Conservation (phyloP, 2,797 vertebrate species). For the Phoebastria nigripes region DNA sequence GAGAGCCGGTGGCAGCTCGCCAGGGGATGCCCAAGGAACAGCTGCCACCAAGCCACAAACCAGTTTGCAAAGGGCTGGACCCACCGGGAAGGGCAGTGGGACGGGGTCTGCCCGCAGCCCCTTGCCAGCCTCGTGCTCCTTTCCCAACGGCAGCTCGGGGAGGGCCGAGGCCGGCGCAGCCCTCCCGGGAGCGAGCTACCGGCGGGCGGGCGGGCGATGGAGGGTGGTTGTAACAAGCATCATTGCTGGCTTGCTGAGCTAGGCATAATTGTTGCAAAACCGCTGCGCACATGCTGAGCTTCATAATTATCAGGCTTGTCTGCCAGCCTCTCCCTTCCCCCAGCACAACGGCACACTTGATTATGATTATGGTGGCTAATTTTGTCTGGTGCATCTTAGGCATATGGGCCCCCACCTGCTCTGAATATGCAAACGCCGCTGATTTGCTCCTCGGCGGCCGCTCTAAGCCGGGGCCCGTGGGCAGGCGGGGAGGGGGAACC, state of each 20-base stretch:
- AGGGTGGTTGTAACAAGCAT: neutral
- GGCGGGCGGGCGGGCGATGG: neutral
- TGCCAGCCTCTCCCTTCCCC: slow-evolving; percentile 46
- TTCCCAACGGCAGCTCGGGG: fast-evolving
- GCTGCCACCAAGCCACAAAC: neutral
- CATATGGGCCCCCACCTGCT: slow-evolving; percentile 64
- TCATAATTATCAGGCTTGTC: slow-evolving; percentile 77
- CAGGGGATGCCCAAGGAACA: fast-evolving
- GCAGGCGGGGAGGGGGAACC: slow-evolving; percentile 52
- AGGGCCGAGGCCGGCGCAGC: neutral
- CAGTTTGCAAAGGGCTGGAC: neutral
- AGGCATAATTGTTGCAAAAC: slow-evolving; percentile 69
- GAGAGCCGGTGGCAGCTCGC: neutral
- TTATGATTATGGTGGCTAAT: slow-evolving; percentile 53
- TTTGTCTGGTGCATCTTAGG: slow-evolving; percentile 21
- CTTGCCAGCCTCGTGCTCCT: fast-evolving
- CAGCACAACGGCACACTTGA: slow-evolving; percentile 16
- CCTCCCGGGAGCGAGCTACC: neutral
- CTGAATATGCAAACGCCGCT: slow-evolving; percentile 57
- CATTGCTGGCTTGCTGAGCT: slow-evolving; percentile 70
- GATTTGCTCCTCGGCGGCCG: slow-evolving; percentile 29
- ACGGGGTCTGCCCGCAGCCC: neutral
- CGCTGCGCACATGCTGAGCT: slow-evolving; percentile 59
- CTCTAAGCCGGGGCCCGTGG: neutral
- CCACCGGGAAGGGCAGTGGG: neutral